These are phyloP conservation scores for Hemaris fuciformis DNA, from an alignment of 2,888 invertebrate genomes.

Conservation along the genomic window DNA sequence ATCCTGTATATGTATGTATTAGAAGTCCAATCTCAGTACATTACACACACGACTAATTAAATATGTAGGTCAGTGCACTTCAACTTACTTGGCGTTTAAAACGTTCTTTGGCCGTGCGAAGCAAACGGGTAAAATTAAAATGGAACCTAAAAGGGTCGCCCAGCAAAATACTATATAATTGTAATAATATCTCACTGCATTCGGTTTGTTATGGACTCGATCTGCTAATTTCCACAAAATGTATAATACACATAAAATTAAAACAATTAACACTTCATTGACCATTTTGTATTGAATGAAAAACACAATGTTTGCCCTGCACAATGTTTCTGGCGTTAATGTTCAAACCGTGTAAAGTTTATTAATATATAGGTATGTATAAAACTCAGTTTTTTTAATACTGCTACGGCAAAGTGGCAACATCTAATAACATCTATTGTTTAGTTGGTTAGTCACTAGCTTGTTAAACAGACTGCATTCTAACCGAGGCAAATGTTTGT, in stretches of 20 bases:
- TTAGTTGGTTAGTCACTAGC: too few species aligned
- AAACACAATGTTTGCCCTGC: background rate
- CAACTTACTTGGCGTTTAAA: background rate
- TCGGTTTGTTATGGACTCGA: conserved; percentile 11
- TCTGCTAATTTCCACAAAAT: conserved; percentile 8
- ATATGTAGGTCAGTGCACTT: background rate
- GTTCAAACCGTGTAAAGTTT: background rate
- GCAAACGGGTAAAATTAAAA: background rate
- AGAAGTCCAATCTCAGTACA: too few species aligned
- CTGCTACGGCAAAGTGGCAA: too few species aligned
- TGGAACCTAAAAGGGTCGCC: background rate
- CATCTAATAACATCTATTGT: too few species aligned
- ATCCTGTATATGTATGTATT: too few species aligned
- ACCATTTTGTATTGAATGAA: background rate
- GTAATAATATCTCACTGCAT: background rate
- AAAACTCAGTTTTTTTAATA: background rate
- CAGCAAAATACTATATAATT: background rate
- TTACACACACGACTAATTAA: too few species aligned
- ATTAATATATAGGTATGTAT: background rate
- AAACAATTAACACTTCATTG: background rate
- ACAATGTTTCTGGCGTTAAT: background rate
- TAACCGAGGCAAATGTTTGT: too few species aligned
- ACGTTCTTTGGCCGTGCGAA: background rate
- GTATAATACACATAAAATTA: background rate
- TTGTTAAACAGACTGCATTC: too few species aligned